phyloP scores from a whole-genome alignment of 2,113 vertebrate genomes.

The Micronycteris hirsuta region DNA sequence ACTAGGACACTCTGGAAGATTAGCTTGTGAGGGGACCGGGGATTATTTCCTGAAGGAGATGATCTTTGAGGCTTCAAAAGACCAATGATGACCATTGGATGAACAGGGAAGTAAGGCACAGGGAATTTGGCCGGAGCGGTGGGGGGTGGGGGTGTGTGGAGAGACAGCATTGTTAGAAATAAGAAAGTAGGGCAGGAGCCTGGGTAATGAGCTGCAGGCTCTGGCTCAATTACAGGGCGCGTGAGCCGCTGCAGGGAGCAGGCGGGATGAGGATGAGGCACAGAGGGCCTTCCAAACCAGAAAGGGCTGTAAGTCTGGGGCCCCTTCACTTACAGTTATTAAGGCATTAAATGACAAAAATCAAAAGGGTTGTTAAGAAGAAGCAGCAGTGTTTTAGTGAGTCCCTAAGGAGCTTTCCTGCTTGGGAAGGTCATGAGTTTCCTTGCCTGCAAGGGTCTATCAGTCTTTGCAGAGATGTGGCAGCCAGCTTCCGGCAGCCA shows the following conservation, averaged over 20 bases:
- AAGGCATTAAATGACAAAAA: neutral
- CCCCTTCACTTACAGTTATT: neutral
- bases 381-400: neutral
- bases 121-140: neutral
- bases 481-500: neutral
- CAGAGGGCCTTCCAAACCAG: neutral
- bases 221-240: neutral
- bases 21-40: neutral
- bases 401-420: neutral
- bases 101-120: neutral
- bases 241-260: too few species aligned
- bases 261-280: neutral
- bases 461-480: neutral
- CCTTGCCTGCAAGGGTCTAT: neutral
- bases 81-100: neutral
- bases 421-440: neutral
- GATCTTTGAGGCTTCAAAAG: neutral
- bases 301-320: neutral
- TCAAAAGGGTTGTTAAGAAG: neutral
- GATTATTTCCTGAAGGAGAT: neutral
- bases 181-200: neutral
- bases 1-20: neutral
- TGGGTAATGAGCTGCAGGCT: neutral
- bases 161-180: neutral
- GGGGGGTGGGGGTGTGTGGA: too few species aligned